A percentile compares a stretch with the other conserved stretches of the same genome.
phyloP scores from a whole-genome alignment of 2,113 vertebrate species.

The Mesitornis unicolor region DNA sequence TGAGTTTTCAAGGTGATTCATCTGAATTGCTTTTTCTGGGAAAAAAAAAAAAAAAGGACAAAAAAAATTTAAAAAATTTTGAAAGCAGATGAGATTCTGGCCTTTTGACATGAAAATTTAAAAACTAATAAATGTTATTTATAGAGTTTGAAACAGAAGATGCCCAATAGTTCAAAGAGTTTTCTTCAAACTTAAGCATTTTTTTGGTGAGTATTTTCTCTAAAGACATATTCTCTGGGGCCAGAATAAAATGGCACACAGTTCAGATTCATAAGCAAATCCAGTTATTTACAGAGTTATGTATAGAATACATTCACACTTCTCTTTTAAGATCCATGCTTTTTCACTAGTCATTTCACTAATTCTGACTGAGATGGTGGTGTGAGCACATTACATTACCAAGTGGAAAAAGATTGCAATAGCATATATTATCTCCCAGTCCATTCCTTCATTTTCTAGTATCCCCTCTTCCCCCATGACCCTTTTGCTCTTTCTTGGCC shows the following conservation, averaged over 20 bases:
- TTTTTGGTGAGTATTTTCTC: neutral
- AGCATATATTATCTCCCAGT: neutral
- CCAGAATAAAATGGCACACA: neutral
- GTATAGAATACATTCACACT: neutral
- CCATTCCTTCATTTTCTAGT: neutral
- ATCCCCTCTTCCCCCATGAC: neutral
- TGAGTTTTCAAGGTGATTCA: neutral
- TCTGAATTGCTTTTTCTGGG: neutral
- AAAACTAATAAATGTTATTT: neutral
- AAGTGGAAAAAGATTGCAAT: neutral
- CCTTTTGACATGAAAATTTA: neutral
- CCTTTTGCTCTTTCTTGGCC: constrained; percentile 34
- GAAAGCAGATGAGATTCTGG: neutral
- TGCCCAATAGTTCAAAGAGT: neutral
- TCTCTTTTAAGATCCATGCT: neutral
- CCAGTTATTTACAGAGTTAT: neutral
- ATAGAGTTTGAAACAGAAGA: neutral
- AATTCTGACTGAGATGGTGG: neutral
- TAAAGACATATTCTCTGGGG: neutral
- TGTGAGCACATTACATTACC: neutral
- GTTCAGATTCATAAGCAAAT: neutral
- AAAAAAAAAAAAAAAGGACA: neutral
- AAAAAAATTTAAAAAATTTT: no score
- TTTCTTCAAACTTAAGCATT: neutral
- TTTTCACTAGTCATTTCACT: neutral